Percentiles rank a stretch among this genome's conserved stretches.
Evolutionary conservation across 2,797 vertebrate genomes (phyloP).

Genomic region (Holocentrus rufus): DNA sequence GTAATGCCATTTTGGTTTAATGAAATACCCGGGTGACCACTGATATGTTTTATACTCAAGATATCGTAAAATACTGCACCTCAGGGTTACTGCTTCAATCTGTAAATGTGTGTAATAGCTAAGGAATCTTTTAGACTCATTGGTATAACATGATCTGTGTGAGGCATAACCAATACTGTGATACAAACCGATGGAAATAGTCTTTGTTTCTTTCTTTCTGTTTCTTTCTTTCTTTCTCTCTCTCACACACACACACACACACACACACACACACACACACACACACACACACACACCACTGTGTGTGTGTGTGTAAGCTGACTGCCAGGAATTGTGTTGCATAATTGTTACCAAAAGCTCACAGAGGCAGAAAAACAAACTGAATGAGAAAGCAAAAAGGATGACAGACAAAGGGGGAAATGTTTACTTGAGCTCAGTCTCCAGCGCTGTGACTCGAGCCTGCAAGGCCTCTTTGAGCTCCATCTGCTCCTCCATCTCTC

Average conservation of each 20-base stretch:
- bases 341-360: slow-evolving; percentile 26
- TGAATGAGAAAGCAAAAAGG: slow-evolving; percentile 6
- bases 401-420: slow-evolving; percentile 11
- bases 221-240: too few species aligned
- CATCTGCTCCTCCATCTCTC: slow-evolving; percentile 93
- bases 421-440: slow-evolving; percentile 90
- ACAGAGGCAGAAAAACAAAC: slow-evolving; percentile 37
- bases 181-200: slow-evolving; percentile 9
- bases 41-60: slow-evolving; percentile 34
- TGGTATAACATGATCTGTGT: slow-evolving; percentile 23
- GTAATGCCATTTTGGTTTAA: slow-evolving; percentile 47
- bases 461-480: slow-evolving; percentile 92
- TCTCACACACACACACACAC: background rate
- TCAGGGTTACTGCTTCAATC: slow-evolving; percentile 38
- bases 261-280: too few species aligned
- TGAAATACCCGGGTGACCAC: slow-evolving; percentile 41
- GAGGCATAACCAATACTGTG: slow-evolving; percentile 22
- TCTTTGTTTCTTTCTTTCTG: slow-evolving; percentile 19
- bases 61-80: slow-evolving; percentile 43
- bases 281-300: background rate
- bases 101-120: slow-evolving; percentile 27
- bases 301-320: slow-evolving; percentile 25
- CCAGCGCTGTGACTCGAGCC: slow-evolving; percentile 84
- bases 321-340: slow-evolving; percentile 37
- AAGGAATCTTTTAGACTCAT: slow-evolving; percentile 39